A percentile compares a stretch with the other conserved stretches of the same genome.
phyloP scores from a whole-genome alignment of 2,797 vertebrate species.

The Chiloscyllium punctatum region DNA sequence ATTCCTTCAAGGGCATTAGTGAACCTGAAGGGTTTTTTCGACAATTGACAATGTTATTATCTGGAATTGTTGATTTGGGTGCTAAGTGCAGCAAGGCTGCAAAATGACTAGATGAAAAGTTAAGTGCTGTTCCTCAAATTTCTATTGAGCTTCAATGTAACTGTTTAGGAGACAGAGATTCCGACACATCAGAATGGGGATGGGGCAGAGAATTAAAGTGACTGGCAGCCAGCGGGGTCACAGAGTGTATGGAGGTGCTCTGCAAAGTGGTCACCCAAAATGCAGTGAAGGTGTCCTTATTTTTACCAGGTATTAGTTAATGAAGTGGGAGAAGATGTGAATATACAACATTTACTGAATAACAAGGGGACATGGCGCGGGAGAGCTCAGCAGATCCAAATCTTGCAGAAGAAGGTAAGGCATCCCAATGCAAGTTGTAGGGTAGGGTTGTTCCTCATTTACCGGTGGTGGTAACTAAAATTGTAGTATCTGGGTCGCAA shows the following conservation, averaged over 20 bases:
- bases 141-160: background rate
- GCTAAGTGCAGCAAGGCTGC: background rate
- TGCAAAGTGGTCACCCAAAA: background rate
- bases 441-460: slow-evolving; percentile 31
- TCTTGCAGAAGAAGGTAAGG: slow-evolving; percentile 77
- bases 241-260: background rate
- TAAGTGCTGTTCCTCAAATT: background rate
- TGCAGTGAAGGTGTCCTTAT: background rate
- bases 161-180: background rate
- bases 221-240: background rate
- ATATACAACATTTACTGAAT: slow-evolving; percentile 66
- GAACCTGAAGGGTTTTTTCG: too few species aligned
- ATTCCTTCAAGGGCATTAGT: too few species aligned
- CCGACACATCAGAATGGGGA: background rate
- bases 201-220: background rate
- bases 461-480: background rate
- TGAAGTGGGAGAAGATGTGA: slow-evolving; percentile 84
- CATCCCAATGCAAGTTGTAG: background rate
- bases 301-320: slow-evolving; percentile 67
- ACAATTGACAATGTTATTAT: background rate
- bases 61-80: background rate
- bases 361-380: slow-evolving; percentile 76
- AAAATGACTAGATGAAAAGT: background rate
- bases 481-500: background rate
- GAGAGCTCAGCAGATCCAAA: slow-evolving; percentile 83